phyloP scores from a whole-genome alignment of 2,113 vertebrate genomes.

The Oryzias melastigma region DNA sequence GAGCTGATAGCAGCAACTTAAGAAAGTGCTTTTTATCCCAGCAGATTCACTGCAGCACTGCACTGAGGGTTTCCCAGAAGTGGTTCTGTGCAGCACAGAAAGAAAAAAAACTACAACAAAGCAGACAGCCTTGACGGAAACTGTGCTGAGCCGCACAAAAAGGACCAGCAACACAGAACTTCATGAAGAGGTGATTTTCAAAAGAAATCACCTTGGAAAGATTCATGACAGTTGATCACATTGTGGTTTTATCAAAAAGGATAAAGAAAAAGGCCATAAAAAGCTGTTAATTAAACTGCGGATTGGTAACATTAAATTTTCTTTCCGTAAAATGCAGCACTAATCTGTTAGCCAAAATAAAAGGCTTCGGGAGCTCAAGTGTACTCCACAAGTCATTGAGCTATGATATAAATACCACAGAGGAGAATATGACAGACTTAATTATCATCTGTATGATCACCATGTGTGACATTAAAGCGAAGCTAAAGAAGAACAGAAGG shows the following conservation, averaged over 20 bases:
- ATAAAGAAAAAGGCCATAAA: background rate
- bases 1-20: background rate
- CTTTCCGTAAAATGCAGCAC: no score
- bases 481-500: no score
- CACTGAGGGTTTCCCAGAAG: background rate
- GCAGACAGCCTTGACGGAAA: background rate
- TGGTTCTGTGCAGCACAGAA: background rate
- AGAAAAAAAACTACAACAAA: background rate
- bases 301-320: no score
- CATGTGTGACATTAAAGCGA: no score
- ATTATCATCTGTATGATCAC: no score
- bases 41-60: background rate
- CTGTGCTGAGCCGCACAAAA: background rate
- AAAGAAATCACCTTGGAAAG: background rate
- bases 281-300: background rate
- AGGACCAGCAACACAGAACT: background rate
- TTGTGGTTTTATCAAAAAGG: background rate
- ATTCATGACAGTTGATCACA: background rate
- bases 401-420: no score
- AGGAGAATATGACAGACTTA: no score
- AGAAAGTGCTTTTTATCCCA: slow-evolving; percentile 1
- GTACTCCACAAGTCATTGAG: no score
- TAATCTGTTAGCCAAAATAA: no score
- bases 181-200: background rate
- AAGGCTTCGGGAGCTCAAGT: no score